A percentile compares a stretch with the other conserved stretches of the same genome.
These are phyloP conservation scores for Triplophysa dalaica DNA, from an alignment of 2,113 vertebrate species.

Conservation along the genomic window DNA sequence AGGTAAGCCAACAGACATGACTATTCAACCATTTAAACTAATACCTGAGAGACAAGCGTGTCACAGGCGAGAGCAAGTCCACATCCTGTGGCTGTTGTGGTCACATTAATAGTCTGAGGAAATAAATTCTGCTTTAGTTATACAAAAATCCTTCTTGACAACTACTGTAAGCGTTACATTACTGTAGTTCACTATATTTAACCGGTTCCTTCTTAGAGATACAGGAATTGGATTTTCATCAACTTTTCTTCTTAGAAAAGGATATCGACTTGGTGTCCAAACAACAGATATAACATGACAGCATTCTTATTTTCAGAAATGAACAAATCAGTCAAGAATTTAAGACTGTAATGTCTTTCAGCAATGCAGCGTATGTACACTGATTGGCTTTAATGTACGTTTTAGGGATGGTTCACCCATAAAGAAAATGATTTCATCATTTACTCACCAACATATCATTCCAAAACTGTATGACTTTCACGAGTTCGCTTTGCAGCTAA, in stretches of 20 bases:
- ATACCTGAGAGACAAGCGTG: slow-evolving; percentile 93
- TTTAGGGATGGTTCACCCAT: neutral
- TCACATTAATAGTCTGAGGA: slow-evolving; percentile 80
- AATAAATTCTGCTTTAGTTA: slow-evolving; percentile 8
- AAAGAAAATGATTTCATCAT: neutral
- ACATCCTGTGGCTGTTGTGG: slow-evolving; percentile 77
- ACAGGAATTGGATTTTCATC: slow-evolving; percentile 36
- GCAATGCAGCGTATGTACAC: no score
- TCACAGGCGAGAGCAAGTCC: slow-evolving; percentile 86
- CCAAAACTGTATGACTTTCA: no score
- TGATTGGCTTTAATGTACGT: no score
- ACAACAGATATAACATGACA: neutral
- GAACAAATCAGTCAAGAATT: no score
- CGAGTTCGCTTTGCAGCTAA: no score
- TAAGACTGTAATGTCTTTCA: no score
- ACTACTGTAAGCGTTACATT: neutral
- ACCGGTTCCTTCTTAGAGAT: slow-evolving; percentile 5
- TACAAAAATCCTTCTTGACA: neutral
- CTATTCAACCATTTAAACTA: neutral
- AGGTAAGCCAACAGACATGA: neutral
- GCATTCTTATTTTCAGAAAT: no score
- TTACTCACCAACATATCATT: no score
- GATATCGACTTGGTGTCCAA: neutral
- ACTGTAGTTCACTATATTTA: slow-evolving; percentile 13
- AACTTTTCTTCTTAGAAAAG: neutral